Evolutionary conservation across 1,140 invertebrate genomes (phyloP).

Genomic region (Thereuonema tuberculata): DNA sequence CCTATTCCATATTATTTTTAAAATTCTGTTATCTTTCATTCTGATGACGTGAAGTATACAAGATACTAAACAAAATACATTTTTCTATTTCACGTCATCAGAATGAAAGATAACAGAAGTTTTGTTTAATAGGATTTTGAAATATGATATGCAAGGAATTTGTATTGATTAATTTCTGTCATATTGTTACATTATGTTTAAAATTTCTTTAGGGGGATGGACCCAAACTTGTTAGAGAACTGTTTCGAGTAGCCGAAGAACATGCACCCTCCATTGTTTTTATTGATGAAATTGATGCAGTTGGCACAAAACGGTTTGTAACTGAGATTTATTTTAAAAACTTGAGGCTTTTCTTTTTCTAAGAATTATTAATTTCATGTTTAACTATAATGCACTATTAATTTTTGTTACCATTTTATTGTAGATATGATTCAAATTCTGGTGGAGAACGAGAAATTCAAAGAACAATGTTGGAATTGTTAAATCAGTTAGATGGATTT

Average conservation of each 20-base stretch:
- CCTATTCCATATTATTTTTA: too few relatives aligned
- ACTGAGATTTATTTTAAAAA: neutral
- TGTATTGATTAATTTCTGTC: too few relatives aligned
- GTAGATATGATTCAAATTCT: constrained; percentile 92
- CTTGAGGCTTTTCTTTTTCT: constrained; percentile 1
- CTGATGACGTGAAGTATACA: too few relatives aligned
- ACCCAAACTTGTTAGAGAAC: constrained; percentile 91
- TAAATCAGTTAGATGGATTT: constrained; percentile 98
- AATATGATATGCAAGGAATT: too few relatives aligned
- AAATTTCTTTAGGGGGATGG: constrained; percentile 83
- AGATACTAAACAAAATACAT: too few relatives aligned
- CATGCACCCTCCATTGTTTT: constrained; percentile 99
- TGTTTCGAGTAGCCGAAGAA: constrained; percentile 97
- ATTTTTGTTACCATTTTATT: too few relatives aligned
- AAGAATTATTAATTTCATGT: neutral
- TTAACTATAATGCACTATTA: too few relatives aligned
- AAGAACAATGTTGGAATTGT: constrained; percentile 96
- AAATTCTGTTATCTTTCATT: too few relatives aligned
- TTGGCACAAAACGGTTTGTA: constrained; percentile 79
- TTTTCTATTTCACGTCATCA: too few relatives aligned
- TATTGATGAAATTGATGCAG: constrained; percentile 99
- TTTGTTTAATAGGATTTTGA: too few relatives aligned
- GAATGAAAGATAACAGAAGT: too few relatives aligned
- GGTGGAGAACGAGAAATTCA: constrained; percentile 99
- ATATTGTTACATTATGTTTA: too few relatives aligned